A percentile compares a stretch with the other conserved stretches of the same genome.
phyloP scores from a whole-genome alignment of 2,888 invertebrate genomes.

The Epicampocera succincta region DNA sequence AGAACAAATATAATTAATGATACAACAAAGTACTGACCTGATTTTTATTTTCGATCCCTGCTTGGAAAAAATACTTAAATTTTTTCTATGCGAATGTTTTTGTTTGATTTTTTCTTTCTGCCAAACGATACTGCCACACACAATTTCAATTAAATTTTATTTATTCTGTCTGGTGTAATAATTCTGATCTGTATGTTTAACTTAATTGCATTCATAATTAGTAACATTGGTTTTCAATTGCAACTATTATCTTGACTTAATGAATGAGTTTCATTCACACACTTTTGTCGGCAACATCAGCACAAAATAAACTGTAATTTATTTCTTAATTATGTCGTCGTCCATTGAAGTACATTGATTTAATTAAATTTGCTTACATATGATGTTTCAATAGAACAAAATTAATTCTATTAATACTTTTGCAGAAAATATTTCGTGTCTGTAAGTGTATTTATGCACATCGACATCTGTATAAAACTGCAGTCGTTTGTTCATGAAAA shows the following conservation, averaged over 20 bases:
- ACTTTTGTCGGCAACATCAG: slow-evolving; percentile 1
- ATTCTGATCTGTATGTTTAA: background rate
- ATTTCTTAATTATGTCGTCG: slow-evolving; percentile 24
- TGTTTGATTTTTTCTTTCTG: too few relatives aligned
- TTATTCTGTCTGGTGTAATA: slow-evolving; percentile 3
- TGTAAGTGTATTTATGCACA: background rate
- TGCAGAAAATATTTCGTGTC: background rate
- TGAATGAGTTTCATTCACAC: background rate
- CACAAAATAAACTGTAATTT: slow-evolving; percentile 23
- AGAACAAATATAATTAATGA: too few relatives aligned
- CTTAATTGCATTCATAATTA: slow-evolving; percentile 8
- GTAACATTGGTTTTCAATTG: slow-evolving; percentile 13
- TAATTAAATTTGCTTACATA: slow-evolving; percentile 4
- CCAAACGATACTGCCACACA: too few relatives aligned
- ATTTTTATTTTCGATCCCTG: too few relatives aligned
- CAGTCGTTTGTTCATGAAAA: background rate
- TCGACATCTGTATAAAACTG: too few relatives aligned
- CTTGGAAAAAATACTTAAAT: too few relatives aligned
- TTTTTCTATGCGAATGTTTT: too few relatives aligned
- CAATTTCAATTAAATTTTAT: background rate
- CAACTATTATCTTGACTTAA: background rate
- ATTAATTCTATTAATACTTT: background rate
- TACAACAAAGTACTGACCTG: too few relatives aligned
- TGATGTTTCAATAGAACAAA: background rate
- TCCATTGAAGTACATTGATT: background rate